phyloP scores from a whole-genome alignment of 2,113 vertebrate species.

The Ammodytes dubius region DNA sequence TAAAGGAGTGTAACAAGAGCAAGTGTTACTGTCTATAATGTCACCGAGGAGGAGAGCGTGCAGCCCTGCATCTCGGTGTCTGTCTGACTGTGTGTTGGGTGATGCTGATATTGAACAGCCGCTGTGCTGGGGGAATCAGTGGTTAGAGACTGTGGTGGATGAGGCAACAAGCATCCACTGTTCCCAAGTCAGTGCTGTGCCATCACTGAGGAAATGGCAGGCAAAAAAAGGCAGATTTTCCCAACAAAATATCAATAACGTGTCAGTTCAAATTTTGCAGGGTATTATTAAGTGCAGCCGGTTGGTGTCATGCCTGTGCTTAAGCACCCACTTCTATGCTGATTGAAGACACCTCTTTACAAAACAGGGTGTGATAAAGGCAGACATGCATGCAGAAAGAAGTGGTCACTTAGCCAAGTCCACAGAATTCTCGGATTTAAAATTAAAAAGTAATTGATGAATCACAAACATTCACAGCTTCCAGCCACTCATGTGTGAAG shows the following conservation, averaged over 20 bases:
- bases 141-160: neutral
- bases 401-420: neutral
- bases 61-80: conserved; percentile 2
- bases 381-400: neutral
- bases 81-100: conserved; percentile 11
- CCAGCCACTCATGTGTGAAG: neutral
- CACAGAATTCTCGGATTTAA: neutral
- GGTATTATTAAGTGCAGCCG: neutral
- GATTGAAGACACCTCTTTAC: neutral
- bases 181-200: conserved; percentile 2
- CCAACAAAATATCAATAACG: neutral
- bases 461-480: neutral
- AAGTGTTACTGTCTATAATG: conserved; percentile 51
- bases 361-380: neutral
- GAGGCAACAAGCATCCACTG: conserved; percentile 10
- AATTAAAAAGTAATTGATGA: neutral
- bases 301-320: neutral
- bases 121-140: conserved; percentile 6
- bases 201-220: neutral
- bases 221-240: neutral
- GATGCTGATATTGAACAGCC: conserved; percentile 37
- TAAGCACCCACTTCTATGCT: neutral
- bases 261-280: neutral
- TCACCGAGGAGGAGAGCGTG: conserved; percentile 27
- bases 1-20: conserved; percentile 51